Percentiles rank a stretch among this genome's conserved stretches.
phyloP scores from a whole-genome alignment of 2,113 vertebrate species.

The Chaetops frenatus region DNA sequence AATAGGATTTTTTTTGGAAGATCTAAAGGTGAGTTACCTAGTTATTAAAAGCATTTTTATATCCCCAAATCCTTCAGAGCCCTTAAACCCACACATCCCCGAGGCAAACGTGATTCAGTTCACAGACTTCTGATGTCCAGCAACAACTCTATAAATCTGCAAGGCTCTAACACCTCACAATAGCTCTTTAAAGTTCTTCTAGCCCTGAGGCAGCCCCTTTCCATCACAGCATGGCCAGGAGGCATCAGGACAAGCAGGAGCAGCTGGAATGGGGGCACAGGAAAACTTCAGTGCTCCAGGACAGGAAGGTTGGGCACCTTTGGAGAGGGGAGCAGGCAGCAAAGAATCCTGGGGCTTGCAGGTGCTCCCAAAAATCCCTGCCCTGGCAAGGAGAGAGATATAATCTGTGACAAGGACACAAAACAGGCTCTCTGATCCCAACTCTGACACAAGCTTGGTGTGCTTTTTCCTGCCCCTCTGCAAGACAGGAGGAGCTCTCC shows the following conservation, averaged over 20 bases:
- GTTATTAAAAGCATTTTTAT: conserved; percentile 8
- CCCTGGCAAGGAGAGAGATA: not conserved
- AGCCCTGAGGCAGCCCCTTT: not conserved
- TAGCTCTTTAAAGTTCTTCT: not conserved
- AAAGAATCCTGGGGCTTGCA: not conserved
- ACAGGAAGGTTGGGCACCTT: accelerated
- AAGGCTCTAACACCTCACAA: not conserved
- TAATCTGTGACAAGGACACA: not conserved
- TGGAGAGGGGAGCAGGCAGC: not conserved
- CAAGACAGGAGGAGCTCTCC: not conserved
- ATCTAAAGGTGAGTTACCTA: not conserved
- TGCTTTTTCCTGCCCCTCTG: not conserved
- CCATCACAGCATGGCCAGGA: not conserved
- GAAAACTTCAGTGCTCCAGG: not conserved
- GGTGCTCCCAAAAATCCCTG: not conserved
- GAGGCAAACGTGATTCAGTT: not conserved
- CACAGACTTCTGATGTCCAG: not conserved
- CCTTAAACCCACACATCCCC: not conserved
- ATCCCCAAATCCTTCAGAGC: not conserved
- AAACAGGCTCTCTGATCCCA: not conserved
- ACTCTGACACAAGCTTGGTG: not conserved
- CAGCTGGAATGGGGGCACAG: not conserved
- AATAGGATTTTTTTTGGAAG: not conserved
- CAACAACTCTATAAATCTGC: not conserved
- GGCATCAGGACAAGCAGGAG: not conserved